These are phyloP conservation scores for Hypsopygia costalis DNA, from an alignment of 2,888 invertebrate genomes.

Conservation along the genomic window DNA sequence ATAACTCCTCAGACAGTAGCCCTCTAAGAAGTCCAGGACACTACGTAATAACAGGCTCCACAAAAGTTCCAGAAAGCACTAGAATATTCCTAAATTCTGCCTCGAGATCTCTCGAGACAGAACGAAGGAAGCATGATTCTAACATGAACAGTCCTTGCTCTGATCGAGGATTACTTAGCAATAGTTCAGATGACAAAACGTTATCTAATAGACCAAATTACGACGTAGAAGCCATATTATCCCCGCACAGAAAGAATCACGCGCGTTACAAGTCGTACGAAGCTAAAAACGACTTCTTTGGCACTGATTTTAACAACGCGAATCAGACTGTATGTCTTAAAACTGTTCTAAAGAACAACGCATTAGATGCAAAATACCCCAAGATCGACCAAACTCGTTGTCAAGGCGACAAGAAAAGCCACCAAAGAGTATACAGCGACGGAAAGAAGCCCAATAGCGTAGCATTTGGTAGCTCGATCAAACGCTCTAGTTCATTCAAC, in stretches of 20 bases:
- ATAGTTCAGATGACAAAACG: constrained; percentile 73
- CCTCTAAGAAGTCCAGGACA: constrained; percentile 69
- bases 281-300: constrained; percentile 56
- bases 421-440: constrained; percentile 51
- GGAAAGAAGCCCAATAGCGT: constrained; percentile 39
- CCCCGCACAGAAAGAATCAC: constrained; percentile 74
- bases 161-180: constrained; percentile 51
- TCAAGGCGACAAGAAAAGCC: constrained; percentile 55
- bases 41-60: constrained; percentile 70
- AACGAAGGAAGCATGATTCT: constrained; percentile 44
- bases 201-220: constrained; percentile 60
- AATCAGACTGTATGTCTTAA: constrained; percentile 58
- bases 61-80: constrained; percentile 53
- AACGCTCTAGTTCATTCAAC: constrained; percentile 84
- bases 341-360: constrained; percentile 68
- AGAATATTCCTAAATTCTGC: constrained; percentile 57
- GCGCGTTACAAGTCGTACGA: constrained; percentile 77
- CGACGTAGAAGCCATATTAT: constrained; percentile 57
- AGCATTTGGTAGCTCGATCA: constrained; percentile 71
- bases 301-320: constrained; percentile 59
- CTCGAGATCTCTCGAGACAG: constrained; percentile 63
- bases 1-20: constrained; percentile 59
- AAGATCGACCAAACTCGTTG: constrained; percentile 69
- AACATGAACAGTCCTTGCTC: constrained; percentile 73
- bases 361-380: constrained; percentile 52